Base-by-base conservation (phyloP, 2,888 invertebrate genomes). In the Diloba caeruleocephala region DNA sequence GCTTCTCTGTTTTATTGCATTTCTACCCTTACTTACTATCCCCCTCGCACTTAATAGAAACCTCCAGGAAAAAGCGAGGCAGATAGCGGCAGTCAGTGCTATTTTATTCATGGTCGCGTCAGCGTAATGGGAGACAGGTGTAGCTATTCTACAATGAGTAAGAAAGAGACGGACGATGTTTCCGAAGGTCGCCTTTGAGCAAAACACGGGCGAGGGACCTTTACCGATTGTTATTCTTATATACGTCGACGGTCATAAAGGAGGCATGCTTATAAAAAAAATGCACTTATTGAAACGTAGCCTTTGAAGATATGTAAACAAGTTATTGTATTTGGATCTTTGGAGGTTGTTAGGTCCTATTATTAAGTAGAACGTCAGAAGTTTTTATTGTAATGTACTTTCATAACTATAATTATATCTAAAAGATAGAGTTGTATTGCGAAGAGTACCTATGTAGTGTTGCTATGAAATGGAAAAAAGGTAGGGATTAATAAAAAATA, bases 101-200 rank as follows among this genome's bases (percentile, higher is more conserved):
- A 84, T 86, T 88, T 90, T 89, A 89, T 90, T 89, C 85, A 89
- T 86, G 85, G 82, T 84, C 75, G 78, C 76, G 78, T 79, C 80
- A 80, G 79, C 29, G 53, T 65, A 53, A 78, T 76, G 58, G 50
- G 80, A 85, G 87, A 89, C 78, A 78, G 87, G 65, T 66, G 76
- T 77, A 87, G 72, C 71, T 58, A 70, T 68, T 71, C 68, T 66
- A 74, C 73, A 60, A 79, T 71, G 78, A 44, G 86, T 73, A 76
- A 78, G 83, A 85, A 75, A 79, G 78, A 80, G 88, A 90, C 71
- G 73, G 80, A 58, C 50, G 54, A 67, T 59, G 56, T 67, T 79
- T 72, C 79, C 81, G 80, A 79, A 79, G 81, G 76, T 81, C 85
- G 82, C 74, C 86, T 78, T 78, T 79, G 78, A 87, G 84, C 81